Evolutionary conservation across 1,140 invertebrate genomes (phyloP).

Genomic region (Galleria mellonella): DNA sequence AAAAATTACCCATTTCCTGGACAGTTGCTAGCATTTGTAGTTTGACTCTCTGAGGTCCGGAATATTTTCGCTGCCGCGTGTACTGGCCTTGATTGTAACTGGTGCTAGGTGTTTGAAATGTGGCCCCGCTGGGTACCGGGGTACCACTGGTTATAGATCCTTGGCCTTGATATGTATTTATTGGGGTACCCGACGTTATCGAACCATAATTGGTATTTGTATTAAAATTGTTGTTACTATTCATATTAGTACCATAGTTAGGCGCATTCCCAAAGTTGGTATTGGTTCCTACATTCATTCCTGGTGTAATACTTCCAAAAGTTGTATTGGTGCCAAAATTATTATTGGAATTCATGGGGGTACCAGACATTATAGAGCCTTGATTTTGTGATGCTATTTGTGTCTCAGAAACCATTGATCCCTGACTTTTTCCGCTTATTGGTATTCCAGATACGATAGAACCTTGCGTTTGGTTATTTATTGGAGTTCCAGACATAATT

Average conservation of each 20-base stretch:
- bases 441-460: constrained; percentile 8
- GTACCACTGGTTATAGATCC: constrained; percentile 47
- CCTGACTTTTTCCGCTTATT: constrained; percentile 9
- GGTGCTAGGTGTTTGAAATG: background rate
- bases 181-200: constrained; percentile 24
- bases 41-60: constrained; percentile 64
- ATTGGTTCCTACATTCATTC: background rate
- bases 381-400: constrained; percentile 12
- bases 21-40: constrained; percentile 68
- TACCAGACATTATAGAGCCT: constrained; percentile 20
- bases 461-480: constrained; percentile 9
- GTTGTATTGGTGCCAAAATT: background rate
- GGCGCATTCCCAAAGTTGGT: background rate
- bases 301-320: background rate
- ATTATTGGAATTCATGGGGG: background rate
- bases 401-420: constrained; percentile 13
- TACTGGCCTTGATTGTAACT: constrained; percentile 25
- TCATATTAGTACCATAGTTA: background rate
- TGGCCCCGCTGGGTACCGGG: background rate
- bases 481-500: constrained; percentile 12
- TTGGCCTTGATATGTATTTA: constrained; percentile 9
- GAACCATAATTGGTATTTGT: too few species aligned
- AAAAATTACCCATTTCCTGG: constrained; percentile 70
- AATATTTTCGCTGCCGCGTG: constrained; percentile 58
- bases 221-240: constrained; percentile 4